phyloP scores from a whole-genome alignment of 1,140 invertebrate genomes.

The Alviniconcha marisindica region DNA sequence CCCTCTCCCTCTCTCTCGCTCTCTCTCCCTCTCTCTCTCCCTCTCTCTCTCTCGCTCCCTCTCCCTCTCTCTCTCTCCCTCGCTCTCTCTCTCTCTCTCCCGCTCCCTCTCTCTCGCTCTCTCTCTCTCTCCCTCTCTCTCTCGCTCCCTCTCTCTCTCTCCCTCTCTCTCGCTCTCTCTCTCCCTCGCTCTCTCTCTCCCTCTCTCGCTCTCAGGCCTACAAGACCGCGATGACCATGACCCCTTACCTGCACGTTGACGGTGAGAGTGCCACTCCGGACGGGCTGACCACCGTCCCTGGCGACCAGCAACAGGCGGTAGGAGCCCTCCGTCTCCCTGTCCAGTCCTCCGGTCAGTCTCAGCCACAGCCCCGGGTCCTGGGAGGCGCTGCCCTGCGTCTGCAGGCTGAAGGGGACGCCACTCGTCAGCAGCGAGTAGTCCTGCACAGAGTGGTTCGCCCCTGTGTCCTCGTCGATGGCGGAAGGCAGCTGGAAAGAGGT shows the following conservation, averaged over 20 bases:
- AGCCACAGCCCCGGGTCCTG: constrained; percentile 48
- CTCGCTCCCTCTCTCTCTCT: no score
- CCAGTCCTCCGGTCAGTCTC: constrained; percentile 77
- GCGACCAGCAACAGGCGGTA: constrained; percentile 93
- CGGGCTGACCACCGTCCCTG: constrained; percentile 90
- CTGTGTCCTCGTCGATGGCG: constrained; percentile 62
- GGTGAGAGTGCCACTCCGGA: constrained; percentile 76
- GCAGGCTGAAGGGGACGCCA: constrained; percentile 56
- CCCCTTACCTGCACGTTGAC: constrained; percentile 63
- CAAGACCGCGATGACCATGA: no score
- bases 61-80: no score
- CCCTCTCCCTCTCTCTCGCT: no score
- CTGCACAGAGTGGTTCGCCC: constrained; percentile 58
- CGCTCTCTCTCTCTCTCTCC: no score
- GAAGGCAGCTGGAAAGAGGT: constrained; percentile 45
- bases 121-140: no score
- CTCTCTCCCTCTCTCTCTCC: no score
- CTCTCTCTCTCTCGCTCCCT: no score
- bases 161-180: no score
- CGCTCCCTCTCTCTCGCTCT: no score
- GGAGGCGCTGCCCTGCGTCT: constrained; percentile 48
- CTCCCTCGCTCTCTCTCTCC: no score
- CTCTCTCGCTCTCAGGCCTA: no score
- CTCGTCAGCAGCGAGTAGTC: constrained; percentile 53
- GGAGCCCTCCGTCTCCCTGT: constrained; percentile 91